Evolutionary conservation across 2,797 vertebrate species (phyloP).

Genomic region (Hirundo rustica): DNA sequence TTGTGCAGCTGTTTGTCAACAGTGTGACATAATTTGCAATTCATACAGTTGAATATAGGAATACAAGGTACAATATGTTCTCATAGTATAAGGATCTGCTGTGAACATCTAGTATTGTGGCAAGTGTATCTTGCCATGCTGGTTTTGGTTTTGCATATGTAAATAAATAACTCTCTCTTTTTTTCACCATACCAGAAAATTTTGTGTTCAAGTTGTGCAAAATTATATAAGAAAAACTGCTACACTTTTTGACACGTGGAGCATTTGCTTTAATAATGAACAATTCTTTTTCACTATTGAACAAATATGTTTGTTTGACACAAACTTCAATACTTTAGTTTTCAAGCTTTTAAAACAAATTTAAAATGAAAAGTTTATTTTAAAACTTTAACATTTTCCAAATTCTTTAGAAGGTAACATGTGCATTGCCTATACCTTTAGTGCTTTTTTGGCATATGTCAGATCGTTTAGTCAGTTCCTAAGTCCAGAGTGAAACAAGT

Average conservation of each 20-base stretch:
- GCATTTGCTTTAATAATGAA: background rate
- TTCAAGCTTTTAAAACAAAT: background rate
- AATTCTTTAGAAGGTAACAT: background rate
- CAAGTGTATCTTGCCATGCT: background rate
- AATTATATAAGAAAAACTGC: background rate
- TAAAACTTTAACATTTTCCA: background rate
- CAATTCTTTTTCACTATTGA: background rate
- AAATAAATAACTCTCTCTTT: background rate
- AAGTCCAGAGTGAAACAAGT: background rate
- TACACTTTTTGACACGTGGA: background rate
- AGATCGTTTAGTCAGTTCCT: background rate
- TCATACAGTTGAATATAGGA: background rate
- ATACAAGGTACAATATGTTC: background rate
- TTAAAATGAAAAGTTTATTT: background rate
- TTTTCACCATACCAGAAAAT: background rate
- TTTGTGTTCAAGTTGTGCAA: background rate
- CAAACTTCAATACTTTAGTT: background rate
- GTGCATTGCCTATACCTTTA: background rate
- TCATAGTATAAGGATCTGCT: background rate
- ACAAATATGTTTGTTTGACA: background rate
- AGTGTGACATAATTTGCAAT: background rate
- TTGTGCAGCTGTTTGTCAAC: background rate
- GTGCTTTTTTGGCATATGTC: background rate
- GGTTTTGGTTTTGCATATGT: background rate
- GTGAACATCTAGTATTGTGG: background rate